Evolutionary conservation across 2,888 invertebrate genomes (phyloP).

Genomic region (Auanema sp.): DNA sequence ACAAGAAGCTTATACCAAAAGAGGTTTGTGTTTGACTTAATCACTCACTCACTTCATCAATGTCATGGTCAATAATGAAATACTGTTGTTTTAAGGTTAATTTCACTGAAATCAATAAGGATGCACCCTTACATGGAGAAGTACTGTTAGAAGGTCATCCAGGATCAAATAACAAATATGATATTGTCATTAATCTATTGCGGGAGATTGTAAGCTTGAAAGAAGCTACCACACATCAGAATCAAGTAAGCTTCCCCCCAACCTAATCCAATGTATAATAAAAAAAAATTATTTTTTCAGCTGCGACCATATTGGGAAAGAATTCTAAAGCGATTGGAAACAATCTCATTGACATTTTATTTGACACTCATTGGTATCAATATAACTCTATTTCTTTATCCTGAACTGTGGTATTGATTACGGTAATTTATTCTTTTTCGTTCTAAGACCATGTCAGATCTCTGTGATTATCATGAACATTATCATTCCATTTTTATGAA

Average conservation of each 20-base stretch:
- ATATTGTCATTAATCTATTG: conserved; percentile 29
- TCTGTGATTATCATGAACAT: background rate
- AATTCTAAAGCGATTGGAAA: conserved; percentile 52
- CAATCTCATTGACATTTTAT: conserved; percentile 54
- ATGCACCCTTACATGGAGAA: conserved; percentile 44
- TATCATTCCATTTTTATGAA: background rate
- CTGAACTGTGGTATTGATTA: conserved; percentile 57
- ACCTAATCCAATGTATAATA: background rate
- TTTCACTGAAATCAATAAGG: conserved; percentile 57
- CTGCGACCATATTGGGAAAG: conserved; percentile 56
- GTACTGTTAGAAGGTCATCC: conserved; percentile 25
- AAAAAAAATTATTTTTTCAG: conserved; percentile 18
- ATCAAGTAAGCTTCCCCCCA: background rate
- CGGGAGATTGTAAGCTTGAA: conserved; percentile 38
- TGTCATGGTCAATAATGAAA: too few species aligned
- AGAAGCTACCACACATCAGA: conserved; percentile 9
- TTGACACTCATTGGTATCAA: conserved; percentile 53
- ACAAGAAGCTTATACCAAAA: conserved; percentile 56
- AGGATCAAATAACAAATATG: conserved; percentile 21
- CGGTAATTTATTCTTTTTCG: too few species aligned
- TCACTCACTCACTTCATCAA: too few species aligned
- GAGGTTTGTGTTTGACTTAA: too few species aligned
- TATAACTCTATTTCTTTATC: conserved; percentile 54
- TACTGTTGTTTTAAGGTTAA: conserved; percentile 43
- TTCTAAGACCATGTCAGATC: background rate